These are phyloP conservation scores for Mandrillus leucophaeus DNA, from an alignment of 2,113 vertebrate species.

Conservation along the genomic window DNA sequence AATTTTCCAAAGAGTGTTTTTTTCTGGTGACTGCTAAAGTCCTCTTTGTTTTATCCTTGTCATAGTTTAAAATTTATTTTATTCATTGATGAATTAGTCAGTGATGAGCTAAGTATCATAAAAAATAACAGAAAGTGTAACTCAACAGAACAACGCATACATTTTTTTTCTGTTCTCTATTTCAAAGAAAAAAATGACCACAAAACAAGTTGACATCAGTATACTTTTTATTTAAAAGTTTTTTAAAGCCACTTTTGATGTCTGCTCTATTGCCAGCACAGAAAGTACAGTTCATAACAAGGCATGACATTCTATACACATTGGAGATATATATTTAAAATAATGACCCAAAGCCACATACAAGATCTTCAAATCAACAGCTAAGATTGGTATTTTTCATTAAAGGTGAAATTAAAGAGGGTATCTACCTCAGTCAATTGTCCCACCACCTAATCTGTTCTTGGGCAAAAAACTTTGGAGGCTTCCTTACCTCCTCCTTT, in stretches of 20 bases:
- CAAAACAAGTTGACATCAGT: not conserved
- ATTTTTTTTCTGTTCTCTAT: not conserved
- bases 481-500: not conserved
- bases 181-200: conserved; percentile 6
- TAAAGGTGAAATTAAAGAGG: not conserved
- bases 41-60: not conserved
- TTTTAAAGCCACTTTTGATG: not conserved
- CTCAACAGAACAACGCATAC: not conserved
- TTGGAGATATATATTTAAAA: not conserved
- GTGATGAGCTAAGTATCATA: not conserved
- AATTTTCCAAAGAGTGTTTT: not conserved
- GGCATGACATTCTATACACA: not conserved
- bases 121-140: not conserved
- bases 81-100: not conserved
- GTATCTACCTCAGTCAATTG: not conserved
- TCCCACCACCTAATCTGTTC: not conserved
- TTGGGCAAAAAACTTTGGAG: not conserved
- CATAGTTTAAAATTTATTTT: not conserved
- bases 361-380: not conserved
- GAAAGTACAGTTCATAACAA: not conserved
- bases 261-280: not conserved
- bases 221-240: not conserved
- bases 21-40: not conserved
- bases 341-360: not conserved
- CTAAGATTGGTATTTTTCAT: not conserved